A percentile compares a stretch with the other conserved stretches of the same genome.
phyloP scores from a whole-genome alignment of 2,113 vertebrate genomes.

The Ammospiza nelsoni region DNA sequence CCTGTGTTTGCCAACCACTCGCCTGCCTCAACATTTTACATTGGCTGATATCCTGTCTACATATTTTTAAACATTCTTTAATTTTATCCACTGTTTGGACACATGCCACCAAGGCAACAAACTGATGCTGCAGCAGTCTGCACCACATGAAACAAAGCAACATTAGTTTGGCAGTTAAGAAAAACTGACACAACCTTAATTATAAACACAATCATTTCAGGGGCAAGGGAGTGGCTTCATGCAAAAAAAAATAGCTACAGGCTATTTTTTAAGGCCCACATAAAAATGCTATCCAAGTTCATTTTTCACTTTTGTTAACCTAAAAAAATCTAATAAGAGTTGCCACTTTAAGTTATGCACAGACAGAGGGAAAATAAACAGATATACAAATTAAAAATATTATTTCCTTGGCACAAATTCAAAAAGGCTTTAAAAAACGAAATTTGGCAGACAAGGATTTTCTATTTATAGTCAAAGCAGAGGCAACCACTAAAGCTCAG shows the following conservation, averaged over 20 bases:
- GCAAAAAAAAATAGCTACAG: not conserved
- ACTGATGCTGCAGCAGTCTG: conserved; percentile 1
- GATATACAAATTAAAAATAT: conserved; percentile 58
- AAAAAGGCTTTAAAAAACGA: conserved; percentile 26
- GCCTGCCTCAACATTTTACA: conserved; percentile 17
- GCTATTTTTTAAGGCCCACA: conserved; percentile 12
- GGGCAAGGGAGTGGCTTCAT: not conserved
- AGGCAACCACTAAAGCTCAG: not conserved
- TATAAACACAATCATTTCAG: conserved; percentile 5
- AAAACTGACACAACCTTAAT: not conserved
- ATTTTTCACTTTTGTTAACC: not conserved
- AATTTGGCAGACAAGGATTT: conserved; percentile 34
- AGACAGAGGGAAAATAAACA: conserved; percentile 44
- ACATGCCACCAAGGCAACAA: conserved; percentile 42
- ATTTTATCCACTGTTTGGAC: conserved; percentile 47
- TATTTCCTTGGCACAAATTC: conserved; percentile 41
- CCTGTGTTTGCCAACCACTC: not conserved
- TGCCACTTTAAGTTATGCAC: conserved; percentile 26
- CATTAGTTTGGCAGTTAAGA: not conserved
- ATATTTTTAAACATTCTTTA: conserved; percentile 40
- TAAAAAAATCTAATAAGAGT: not conserved
- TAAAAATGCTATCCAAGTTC: not conserved
- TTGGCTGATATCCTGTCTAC: conserved; percentile 35
- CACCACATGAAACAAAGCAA: not conserved
- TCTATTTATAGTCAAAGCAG: conserved; percentile 51